A percentile compares a stretch with the other conserved stretches of the same genome.
Evolutionary conservation across 2,888 invertebrate species (phyloP).

Genomic region (Orthosia cruda): DNA sequence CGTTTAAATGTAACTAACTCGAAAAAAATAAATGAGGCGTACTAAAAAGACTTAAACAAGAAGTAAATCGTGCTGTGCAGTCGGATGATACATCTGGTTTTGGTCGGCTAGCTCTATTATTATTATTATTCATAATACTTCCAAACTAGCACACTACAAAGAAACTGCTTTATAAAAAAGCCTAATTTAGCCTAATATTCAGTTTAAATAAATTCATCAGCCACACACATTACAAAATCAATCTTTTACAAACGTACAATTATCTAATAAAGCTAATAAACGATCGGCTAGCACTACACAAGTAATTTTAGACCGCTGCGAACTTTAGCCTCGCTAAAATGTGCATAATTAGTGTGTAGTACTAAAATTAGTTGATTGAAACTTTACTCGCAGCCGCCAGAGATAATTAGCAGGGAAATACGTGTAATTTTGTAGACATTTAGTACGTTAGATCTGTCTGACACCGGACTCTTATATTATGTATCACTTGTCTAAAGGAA

Average conservation of each 20-base stretch:
- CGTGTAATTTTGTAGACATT: neutral
- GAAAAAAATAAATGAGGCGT: too few species aligned
- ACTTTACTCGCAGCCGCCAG: neutral
- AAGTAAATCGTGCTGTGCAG: too few species aligned
- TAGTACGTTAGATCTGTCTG: neutral
- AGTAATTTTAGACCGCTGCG: slow-evolving; percentile 21
- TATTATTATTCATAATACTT: too few species aligned
- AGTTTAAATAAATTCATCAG: neutral
- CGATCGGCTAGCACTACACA: slow-evolving; percentile 1
- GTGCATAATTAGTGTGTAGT: slow-evolving; percentile 18
- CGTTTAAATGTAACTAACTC: too few species aligned
- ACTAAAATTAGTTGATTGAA: slow-evolving; percentile 29
- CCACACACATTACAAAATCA: neutral
- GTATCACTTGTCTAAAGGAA: too few species aligned
- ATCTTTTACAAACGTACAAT: slow-evolving; percentile 6
- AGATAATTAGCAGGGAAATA: slow-evolving; percentile 17
- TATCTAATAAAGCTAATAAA: slow-evolving; percentile 27
- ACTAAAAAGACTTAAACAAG: too few species aligned
- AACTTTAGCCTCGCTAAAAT: slow-evolving; percentile 42
- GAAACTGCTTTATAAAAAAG: neutral
- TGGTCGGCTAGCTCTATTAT: too few species aligned
- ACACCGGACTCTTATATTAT: neutral
- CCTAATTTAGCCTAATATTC: neutral
- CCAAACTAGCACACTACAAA: too few species aligned
- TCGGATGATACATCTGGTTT: too few species aligned